Evolutionary conservation across 2,113 vertebrate genomes (phyloP), one percentile per base, ranked within the genome.

Genomic region (Engystomops pustulosus): DNA sequence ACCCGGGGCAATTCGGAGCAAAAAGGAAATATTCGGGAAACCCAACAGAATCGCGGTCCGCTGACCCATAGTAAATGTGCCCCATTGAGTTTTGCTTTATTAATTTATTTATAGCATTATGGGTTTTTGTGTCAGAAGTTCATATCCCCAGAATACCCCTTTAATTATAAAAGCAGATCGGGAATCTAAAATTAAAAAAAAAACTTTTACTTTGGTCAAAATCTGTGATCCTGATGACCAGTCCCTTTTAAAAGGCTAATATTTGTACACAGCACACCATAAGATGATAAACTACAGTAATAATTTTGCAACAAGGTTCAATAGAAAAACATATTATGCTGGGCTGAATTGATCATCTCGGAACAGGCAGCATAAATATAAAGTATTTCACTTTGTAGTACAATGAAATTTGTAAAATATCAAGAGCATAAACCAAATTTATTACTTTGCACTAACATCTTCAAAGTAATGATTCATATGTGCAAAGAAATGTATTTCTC

Each of bases 401-500:
- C 32, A 67, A 67, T 67, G 17, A 36, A 34, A 14, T 65, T 65
- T 65, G 6, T 65, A 65, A 67, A 67, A 67, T 62, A 62, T 32
- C 58, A 67, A 67, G 17, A 32, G 60, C 17, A 34, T 17, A 36
- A 67, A 15, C 27, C 11, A 62, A 62, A 67, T 67, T 36, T 17
- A 67, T 67, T 67, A 67, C 32, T 36, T 34, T 67, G 27, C 30
- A 65, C 60, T 4, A 36, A 67, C 62, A 67, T 67, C 62, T 67
- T 67, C 62, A 67, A 67, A 67, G 62, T 67, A 67, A 36, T 67
- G 32, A 36, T 67, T 67, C 62, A 67, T 67, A 36, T 67, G 30
- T 32, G 62, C 62, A 67, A 67, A 67, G 62, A 67, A 72, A 72
- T 47, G 36, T 27, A 47, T 47, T 72, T 72, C n/a, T 72, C 12